A percentile compares a stretch with the other conserved stretches of the same genome.
phyloP scores from a whole-genome alignment of 35 echinoderm and acorn worm genomes.

The Apostichopus japonicus region DNA sequence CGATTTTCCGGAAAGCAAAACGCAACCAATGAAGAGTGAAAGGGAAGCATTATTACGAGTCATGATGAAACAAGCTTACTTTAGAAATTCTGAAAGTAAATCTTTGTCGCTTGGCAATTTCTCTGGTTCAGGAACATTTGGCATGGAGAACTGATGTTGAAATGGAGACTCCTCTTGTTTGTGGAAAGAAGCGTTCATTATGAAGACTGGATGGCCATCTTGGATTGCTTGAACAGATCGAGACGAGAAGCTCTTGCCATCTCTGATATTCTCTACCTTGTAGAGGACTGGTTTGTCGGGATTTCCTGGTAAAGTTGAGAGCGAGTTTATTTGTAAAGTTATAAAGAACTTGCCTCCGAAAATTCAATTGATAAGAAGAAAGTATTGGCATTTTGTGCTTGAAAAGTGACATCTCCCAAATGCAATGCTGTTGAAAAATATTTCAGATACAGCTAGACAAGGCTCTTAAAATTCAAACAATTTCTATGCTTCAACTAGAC shows the following conservation, averaged over 20 bases:
- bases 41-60: no score
- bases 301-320: conserved; percentile 56
- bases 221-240: conserved; percentile 85
- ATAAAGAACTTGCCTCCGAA: background rate
- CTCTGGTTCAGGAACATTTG: conserved; percentile 79
- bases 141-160: conserved; percentile 83
- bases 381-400: no score
- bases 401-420: no score
- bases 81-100: conserved; percentile 56
- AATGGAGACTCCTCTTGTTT: conserved; percentile 75
- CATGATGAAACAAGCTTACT: conserved; percentile 59
- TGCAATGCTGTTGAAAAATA: no score
- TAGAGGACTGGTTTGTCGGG: conserved; percentile 75
- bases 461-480: no score
- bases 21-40: no score
- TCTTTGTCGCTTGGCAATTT: conserved; percentile 67
- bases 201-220: conserved; percentile 72
- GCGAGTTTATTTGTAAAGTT: background rate
- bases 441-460: no score
- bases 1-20: no score
- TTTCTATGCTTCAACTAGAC: no score
- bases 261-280: conserved; percentile 76
- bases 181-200: conserved; percentile 90
- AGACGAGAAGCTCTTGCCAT: conserved; percentile 83
- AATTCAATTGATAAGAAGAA: no score